Base-by-base conservation (phyloP, 1,140 invertebrate genomes). In the Pogonus chalceus region DNA sequence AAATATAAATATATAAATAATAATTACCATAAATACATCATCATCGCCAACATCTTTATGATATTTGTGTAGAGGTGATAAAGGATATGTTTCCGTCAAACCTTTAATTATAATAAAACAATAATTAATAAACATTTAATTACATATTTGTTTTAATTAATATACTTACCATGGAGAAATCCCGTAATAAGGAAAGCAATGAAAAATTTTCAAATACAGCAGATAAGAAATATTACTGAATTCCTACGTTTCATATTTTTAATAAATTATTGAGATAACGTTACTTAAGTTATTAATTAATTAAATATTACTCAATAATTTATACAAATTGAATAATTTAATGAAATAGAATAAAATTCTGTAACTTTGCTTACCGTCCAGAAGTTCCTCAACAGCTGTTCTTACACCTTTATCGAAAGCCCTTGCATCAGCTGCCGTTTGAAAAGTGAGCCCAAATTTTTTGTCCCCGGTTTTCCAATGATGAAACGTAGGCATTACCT, bases 401-500 rank as follows among this genome's bases (percentile, higher is more conserved):
- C 88, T 72, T 24, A 97, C 89, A 35, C 90, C 92, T 71, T 90
- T 90, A 69, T 96, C 92, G 72, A 97, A 97, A 51, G 92, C 90
- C 50, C 90, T 76, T 20, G 92, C 93, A 79, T 96, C 92, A 20
- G 90, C 89, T 43, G 89, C 88, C 18, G 90, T 92, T 73, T 92
- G 88, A 77, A 97, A 97, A 31, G 92, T 96, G 37, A 97, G 76
- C 46, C 93, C 93, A 79, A 93, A 96, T 62, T 90, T 86, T 71
- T 95, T 92, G 69, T 94, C 90, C 49, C 91, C 92, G 18, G 90
- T 95, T 63, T 87, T 85, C 94, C 93, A 97, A 72, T 97, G 93
- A 76, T 96, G 92, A 81, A 96, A 97, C 47, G 92, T 96, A 35
- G 94, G 93, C 88, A 95, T 96, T 61, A 96, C 92, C 80, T 93